phyloP scores from a whole-genome alignment of 2,113 vertebrate genomes.

The Syngnathoides biaculeatus region DNA sequence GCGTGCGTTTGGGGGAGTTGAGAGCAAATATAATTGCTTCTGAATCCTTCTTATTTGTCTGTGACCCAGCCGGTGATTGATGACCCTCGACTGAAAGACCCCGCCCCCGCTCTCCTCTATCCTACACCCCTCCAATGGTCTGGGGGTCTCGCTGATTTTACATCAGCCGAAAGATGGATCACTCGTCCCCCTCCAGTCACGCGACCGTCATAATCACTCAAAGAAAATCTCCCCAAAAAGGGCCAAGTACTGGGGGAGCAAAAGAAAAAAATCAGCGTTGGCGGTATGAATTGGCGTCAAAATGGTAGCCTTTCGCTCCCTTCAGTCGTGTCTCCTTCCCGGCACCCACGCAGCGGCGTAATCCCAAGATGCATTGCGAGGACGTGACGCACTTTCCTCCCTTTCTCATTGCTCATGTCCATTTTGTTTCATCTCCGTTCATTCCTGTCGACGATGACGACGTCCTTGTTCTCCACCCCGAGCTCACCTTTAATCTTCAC shows the following conservation, averaged over 20 bases:
- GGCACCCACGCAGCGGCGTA: conserved; percentile 33
- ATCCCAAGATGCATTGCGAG: conserved; percentile 60
- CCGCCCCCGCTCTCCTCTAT: conserved; percentile 43
- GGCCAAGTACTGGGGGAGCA: conserved; percentile 29
- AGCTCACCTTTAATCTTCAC: not conserved
- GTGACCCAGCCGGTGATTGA: conserved; percentile 72
- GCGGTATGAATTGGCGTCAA: conserved; percentile 52
- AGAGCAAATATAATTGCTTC: conserved; percentile 67
- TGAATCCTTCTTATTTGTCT: conserved; percentile 70
- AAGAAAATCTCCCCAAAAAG: conserved; percentile 19
- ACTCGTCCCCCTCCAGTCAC: conserved; percentile 11
- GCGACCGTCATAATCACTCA: conserved; percentile 49
- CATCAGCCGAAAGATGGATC: conserved; percentile 65
- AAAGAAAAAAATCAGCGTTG: conserved; percentile 11
- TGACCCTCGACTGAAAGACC: conserved; percentile 68
- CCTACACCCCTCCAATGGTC: conserved; percentile 34
- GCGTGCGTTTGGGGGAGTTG: conserved; percentile 22
- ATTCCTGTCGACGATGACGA: not conserved
- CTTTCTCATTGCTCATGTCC: conserved; percentile 25
- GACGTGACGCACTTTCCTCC: conserved; percentile 50
- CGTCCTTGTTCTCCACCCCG: not conserved
- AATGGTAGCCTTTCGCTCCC: conserved; percentile 62
- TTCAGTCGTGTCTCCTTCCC: conserved; percentile 28
- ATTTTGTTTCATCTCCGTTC: conserved; percentile 27
- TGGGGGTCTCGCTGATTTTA: conserved; percentile 35